A percentile compares a stretch with the other conserved stretches of the same genome.
Evolutionary conservation across 1,140 invertebrate species (phyloP).

Genomic region (Conus ventricosus): DNA sequence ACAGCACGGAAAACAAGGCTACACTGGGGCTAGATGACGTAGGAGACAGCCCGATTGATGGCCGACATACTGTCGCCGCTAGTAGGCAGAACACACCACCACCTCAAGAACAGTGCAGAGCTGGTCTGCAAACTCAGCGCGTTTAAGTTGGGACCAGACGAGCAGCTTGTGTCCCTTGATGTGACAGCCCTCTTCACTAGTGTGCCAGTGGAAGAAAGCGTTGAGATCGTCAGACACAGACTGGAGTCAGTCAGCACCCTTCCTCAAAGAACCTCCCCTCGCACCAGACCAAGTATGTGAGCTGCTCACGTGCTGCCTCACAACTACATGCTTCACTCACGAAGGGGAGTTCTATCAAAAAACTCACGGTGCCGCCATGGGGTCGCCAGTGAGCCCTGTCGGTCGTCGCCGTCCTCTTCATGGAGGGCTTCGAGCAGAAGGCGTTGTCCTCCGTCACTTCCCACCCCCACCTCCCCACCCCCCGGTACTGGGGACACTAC

Average conservation of each 20-base stretch:
- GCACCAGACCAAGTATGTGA: background rate
- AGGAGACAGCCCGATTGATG: too few relatives aligned
- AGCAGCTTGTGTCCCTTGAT: background rate
- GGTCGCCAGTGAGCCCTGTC: background rate
- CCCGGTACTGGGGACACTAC: background rate
- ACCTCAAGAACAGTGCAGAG: too few relatives aligned
- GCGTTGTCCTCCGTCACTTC: background rate
- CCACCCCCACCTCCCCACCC: background rate
- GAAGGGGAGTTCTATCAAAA: background rate
- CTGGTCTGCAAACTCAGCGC: too few relatives aligned
- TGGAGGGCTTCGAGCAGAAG: conserved; percentile 2
- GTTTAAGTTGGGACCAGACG: too few relatives aligned
- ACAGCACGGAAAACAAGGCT: too few relatives aligned
- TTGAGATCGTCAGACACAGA: background rate
- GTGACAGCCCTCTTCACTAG: background rate
- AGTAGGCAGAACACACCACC: too few relatives aligned
- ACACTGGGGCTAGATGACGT: too few relatives aligned
- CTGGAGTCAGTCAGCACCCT: background rate
- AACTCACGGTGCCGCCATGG: background rate
- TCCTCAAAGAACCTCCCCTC: background rate
- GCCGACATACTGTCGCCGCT: too few relatives aligned
- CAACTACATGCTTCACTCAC: background rate
- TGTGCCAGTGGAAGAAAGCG: background rate
- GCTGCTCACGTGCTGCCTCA: background rate
- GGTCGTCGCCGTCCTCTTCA: background rate